These are phyloP conservation scores for Desoria tigrina DNA, from an alignment of 2,888 invertebrate species.

Conservation along the genomic window DNA sequence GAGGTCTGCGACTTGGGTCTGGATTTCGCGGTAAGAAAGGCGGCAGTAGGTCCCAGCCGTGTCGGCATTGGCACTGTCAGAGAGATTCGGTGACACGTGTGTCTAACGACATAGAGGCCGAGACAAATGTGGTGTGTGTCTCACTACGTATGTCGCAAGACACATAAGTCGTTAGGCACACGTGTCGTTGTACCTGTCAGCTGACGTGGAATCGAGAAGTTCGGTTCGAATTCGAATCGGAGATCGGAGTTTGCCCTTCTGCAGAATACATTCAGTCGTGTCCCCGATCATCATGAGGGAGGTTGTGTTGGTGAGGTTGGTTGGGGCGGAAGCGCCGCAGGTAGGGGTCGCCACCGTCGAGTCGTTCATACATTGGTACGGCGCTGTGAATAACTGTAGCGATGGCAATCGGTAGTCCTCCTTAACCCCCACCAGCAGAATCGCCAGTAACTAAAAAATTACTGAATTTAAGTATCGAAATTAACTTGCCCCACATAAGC, in stretches of 20 bases:
- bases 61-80: too few species aligned
- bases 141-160: too few species aligned
- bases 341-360: not conserved
- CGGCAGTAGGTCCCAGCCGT: too few species aligned
- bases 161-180: too few species aligned
- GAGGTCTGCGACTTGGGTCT: too few species aligned
- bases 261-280: constrained; percentile 8
- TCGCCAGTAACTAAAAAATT: constrained; percentile 23
- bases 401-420: constrained; percentile 29
- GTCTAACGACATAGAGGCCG: too few species aligned
- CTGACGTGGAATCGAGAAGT: not conserved
- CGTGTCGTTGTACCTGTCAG: too few species aligned
- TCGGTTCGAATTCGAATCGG: constrained; percentile 13
- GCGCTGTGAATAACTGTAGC: constrained; percentile 1
- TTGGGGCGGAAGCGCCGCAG: not conserved
- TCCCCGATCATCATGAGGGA: constrained; percentile 8
- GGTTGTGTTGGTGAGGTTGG: not conserved
- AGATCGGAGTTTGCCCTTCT: not conserved
- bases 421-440: constrained; percentile 31
- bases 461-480: not conserved
- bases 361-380: not conserved
- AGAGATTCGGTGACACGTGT: too few species aligned
- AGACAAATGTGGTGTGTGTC: too few species aligned
- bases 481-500: too few species aligned
- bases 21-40: too few species aligned